Evolutionary conservation across 1,140 invertebrate species (phyloP), one percentile per base, ranked within the genome.

Genomic region (Drosophila repleta): DNA sequence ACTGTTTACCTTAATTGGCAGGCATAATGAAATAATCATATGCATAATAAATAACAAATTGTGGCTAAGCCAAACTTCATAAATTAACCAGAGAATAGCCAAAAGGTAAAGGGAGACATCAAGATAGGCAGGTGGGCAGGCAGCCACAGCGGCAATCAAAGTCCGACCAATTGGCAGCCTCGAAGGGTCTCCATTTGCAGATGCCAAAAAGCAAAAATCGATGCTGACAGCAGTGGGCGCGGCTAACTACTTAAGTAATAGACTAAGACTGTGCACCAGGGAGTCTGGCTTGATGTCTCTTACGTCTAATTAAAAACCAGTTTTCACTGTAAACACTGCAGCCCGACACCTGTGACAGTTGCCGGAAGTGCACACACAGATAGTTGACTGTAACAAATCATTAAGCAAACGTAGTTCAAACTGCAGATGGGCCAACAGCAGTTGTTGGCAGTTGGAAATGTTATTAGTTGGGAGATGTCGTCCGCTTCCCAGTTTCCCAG

Each of bases 251-350:
- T 35, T 41, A 49, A 64, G 55, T 69, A 78, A 55, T 35, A 62
- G 48, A 60, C 76, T 64, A 61, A 76, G 55, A 64, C 68, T 5
- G 60, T 15, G 8, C 56, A 45, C 57, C 24, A 13, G 64, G 56
- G 49, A 57, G 15, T 13, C 21, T 2, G 39, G 15, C 46, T n/a
- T n/a, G n/a, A 72, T 79, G 69, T 83, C 79, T 66, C 72, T 39
- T 64, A 68, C 24, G 69, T 72, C 75, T 83, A 83, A 83, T 83
- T 84, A 83, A 79, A 68, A 60, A 41, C 21, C 56, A 68, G 45
- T 48, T 55, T 41, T 20, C 68, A 71, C 17, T 24, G n/a, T 29
- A 24, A 37, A 37, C 29, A 35, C n/a, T 52, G 10, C 24, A 11
- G 29, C 15, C 26, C n/a, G 10, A 13, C 55, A 57, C 55, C 11